Evolutionary conservation across 2,888 invertebrate genomes (phyloP).

Genomic region (Netelia virgata): DNA sequence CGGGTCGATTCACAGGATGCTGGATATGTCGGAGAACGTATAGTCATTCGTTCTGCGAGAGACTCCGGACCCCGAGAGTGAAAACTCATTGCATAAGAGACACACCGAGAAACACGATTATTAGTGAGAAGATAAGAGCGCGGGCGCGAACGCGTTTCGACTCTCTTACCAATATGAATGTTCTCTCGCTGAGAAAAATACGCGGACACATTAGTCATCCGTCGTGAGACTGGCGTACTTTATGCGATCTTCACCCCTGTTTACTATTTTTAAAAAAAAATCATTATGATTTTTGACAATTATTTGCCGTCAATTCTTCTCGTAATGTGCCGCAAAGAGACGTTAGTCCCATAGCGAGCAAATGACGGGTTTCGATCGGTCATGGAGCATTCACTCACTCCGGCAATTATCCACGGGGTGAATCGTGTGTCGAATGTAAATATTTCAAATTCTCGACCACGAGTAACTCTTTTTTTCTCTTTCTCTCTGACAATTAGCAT

Average conservation of each 20-base stretch:
- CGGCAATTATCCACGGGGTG: background rate
- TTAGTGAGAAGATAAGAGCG: constrained; percentile 54
- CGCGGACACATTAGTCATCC: background rate
- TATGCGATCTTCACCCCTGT: background rate
- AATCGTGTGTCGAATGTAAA: background rate
- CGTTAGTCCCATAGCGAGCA: background rate
- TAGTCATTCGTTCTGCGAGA: constrained; percentile 21
- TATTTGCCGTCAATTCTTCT: background rate
- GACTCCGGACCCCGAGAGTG: constrained; percentile 35
- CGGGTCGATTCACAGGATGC: background rate
- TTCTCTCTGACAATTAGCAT: background rate
- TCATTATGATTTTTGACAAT: background rate
- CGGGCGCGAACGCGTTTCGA: constrained; percentile 7
- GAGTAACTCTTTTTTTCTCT: background rate
- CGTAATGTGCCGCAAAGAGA: background rate
- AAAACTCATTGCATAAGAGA: constrained; percentile 59
- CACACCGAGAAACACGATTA: constrained; percentile 31
- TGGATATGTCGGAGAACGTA: constrained; percentile 18
- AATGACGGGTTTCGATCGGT: background rate
- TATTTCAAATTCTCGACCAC: background rate
- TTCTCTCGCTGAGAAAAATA: constrained; percentile 1
- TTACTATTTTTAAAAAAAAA: background rate
- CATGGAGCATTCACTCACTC: background rate
- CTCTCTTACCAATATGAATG: constrained; percentile 25
- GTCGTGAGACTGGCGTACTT: background rate